A percentile compares a stretch with the other conserved stretches of the same genome.
Conservation (phyloP, 2,888 invertebrate genomes). For the Lycaena phlaeas region DNA sequence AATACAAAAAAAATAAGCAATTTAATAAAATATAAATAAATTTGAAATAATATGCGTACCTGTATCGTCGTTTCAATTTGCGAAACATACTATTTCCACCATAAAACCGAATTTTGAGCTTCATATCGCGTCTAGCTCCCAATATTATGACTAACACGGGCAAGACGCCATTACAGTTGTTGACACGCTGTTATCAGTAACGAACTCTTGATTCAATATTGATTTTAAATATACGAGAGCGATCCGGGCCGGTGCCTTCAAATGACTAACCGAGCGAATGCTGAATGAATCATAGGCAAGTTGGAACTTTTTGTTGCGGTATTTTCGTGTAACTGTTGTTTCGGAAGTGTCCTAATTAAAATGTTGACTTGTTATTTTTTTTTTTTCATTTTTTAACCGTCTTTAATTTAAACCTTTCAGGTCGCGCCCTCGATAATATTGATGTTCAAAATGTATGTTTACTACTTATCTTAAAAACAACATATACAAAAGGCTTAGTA, state of each 20-base stretch:
- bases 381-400: no score
- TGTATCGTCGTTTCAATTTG: constrained; percentile 32
- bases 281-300: constrained; percentile 57
- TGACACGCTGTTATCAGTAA: no score
- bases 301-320: constrained; percentile 37
- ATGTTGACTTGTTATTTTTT: neutral
- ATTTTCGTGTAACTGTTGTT: constrained; percentile 50
- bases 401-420: no score
- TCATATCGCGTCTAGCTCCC: constrained; percentile 28
- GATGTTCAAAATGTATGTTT: no score
- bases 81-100: constrained; percentile 30
- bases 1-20: no score
- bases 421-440: no score
- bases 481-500: no score
- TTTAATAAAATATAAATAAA: no score
- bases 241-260: constrained; percentile 13
- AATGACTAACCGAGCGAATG: constrained; percentile 25
- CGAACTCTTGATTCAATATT: constrained; percentile 34
- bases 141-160: constrained; percentile 1
- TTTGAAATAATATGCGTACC: constrained; percentile 27
- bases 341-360: constrained; percentile 17
- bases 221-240: constrained; percentile 36
- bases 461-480: no score
- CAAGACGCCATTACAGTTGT: no score
- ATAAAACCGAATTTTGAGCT: constrained; percentile 32